Percentiles rank a stretch among this genome's conserved stretches.
Evolutionary conservation across 1,140 invertebrate genomes (phyloP).

Genomic region (Musca vetustissima): DNA sequence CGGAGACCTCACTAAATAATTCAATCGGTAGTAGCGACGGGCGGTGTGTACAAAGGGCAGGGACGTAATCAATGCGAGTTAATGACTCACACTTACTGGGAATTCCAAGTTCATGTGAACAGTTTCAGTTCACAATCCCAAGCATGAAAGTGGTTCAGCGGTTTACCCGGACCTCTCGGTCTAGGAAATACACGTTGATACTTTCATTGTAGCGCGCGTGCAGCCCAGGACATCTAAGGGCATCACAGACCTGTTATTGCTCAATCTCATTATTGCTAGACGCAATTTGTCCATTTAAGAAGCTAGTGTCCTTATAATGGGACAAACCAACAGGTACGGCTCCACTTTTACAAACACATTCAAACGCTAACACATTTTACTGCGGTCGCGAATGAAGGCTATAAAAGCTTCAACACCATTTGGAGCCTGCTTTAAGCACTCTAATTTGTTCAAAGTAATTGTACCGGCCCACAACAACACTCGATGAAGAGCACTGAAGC

Average conservation of each 20-base stretch:
- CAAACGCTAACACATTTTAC: too few species aligned
- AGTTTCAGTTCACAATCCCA: conserved; percentile 80
- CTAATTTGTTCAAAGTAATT: too few species aligned
- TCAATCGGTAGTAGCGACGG: conserved; percentile 89
- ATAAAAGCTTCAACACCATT: too few species aligned
- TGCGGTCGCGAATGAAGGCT: too few species aligned
- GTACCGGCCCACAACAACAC: too few species aligned
- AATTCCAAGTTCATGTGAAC: too few species aligned
- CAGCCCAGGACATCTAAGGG: conserved; percentile 27
- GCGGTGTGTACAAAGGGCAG: conserved; percentile 82
- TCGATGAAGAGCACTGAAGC: too few species aligned
- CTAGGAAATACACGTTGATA: conserved; percentile 60
- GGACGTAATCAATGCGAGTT: conserved; percentile 80
- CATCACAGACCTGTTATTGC: conserved; percentile 27
- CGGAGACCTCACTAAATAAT: conserved; percentile 52
- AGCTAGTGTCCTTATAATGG: conserved; percentile 27
- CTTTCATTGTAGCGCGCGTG: conserved; percentile 28
- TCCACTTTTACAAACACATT: too few species aligned
- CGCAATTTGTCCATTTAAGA: conserved; percentile 28
- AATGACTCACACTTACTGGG: too few species aligned
- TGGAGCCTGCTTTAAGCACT: too few species aligned
- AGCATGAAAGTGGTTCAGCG: conserved; percentile 75
- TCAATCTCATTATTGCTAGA: conserved; percentile 27
- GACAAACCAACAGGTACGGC: conserved; percentile 27
- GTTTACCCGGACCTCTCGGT: conserved; percentile 71